phyloP scores from a whole-genome alignment of 2,888 invertebrate genomes.

The Thera britannica region DNA sequence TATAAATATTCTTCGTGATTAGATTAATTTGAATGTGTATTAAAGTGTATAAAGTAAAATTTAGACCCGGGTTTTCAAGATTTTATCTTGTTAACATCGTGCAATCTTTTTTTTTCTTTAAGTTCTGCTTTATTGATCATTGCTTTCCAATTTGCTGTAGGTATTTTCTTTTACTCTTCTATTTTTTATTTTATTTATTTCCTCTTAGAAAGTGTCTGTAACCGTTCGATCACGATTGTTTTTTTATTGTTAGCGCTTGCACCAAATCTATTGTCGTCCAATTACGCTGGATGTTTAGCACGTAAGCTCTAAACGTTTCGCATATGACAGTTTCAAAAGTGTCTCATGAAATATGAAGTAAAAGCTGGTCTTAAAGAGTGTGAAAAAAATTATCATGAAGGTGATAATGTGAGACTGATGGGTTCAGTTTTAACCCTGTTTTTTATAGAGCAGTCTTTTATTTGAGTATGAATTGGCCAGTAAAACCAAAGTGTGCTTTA shows the following conservation, averaged over 20 bases:
- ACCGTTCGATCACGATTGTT: slow-evolving; percentile 51
- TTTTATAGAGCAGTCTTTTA: background rate
- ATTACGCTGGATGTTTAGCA: slow-evolving; percentile 24
- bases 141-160: slow-evolving; percentile 7
- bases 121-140: background rate
- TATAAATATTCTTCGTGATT: too few relatives aligned
- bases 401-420: background rate
- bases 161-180: background rate
- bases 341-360: slow-evolving; percentile 23
- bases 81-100: background rate
- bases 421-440: too few relatives aligned
- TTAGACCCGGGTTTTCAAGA: too few relatives aligned
- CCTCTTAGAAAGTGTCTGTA: slow-evolving; percentile 54
- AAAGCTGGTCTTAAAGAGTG: slow-evolving; percentile 8
- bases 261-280: slow-evolving; percentile 43
- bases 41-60: background rate
- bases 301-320: slow-evolving; percentile 41
- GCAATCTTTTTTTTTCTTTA: background rate
- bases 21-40: too few relatives aligned
- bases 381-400: background rate
- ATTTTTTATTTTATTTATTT: slow-evolving; percentile 36
- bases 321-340: slow-evolving; percentile 36
- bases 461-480: too few relatives aligned
- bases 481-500: too few relatives aligned
- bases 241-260: slow-evolving; percentile 43